Evolutionary conservation across 2,888 invertebrate species (phyloP).

Genomic region (Philopedon plagiatum): DNA sequence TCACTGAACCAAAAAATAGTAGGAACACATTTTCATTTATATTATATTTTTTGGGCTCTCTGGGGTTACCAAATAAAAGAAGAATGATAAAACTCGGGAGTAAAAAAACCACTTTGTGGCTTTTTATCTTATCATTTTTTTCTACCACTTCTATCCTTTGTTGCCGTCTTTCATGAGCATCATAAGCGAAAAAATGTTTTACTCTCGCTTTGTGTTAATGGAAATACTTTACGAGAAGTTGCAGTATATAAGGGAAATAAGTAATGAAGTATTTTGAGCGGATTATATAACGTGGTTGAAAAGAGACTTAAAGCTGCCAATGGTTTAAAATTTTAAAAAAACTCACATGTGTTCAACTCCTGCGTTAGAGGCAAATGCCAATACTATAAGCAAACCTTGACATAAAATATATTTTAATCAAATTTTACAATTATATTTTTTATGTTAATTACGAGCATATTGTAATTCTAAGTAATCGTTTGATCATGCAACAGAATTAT

Average conservation of each 20-base stretch:
- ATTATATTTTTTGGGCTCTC: slow-evolving; percentile 7
- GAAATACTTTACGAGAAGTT: neutral
- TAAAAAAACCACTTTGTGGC: slow-evolving; percentile 16
- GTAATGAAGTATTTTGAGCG: neutral
- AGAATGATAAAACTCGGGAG: slow-evolving; percentile 10
- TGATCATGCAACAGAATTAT: too few species aligned
- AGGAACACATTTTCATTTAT: slow-evolving; percentile 15
- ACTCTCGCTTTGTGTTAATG: slow-evolving; percentile 12
- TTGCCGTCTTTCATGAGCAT: slow-evolving; percentile 3
- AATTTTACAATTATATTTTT: too few species aligned
- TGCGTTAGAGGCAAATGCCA: too few species aligned
- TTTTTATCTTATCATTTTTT: slow-evolving; percentile 19
- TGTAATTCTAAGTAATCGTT: too few species aligned
- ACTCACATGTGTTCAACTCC: too few species aligned
- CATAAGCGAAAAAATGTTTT: slow-evolving; percentile 15
- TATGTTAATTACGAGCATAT: too few species aligned
- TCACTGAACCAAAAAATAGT: neutral
- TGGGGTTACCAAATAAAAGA: slow-evolving; percentile 5
- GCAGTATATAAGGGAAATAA: neutral
- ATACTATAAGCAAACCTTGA: too few species aligned
- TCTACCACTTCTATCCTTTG: slow-evolving; percentile 8
- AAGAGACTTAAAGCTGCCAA: neutral
- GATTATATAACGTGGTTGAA: neutral
- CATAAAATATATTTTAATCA: too few species aligned
- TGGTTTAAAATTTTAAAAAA: neutral